phyloP scores from a whole-genome alignment of 1,140 invertebrate genomes.

The Cryptotermes secundus region DNA sequence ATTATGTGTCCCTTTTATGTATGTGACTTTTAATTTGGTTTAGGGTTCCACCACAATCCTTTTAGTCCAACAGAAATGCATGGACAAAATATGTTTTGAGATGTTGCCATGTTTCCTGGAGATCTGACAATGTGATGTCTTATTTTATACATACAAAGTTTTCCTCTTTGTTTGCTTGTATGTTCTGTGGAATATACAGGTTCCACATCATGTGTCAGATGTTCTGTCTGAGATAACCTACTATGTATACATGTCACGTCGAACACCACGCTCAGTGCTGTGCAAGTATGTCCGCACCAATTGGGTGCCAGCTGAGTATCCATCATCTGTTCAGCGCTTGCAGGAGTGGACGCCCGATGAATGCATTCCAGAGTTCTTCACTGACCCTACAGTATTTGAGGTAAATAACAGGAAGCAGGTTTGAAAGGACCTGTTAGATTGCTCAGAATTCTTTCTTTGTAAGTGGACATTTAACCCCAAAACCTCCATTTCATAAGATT shows the following conservation, averaged over 20 bases:
- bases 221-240: conserved; percentile 96
- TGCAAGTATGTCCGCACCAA: conserved; percentile 88
- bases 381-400: conserved; percentile 86
- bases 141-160: too few relatives aligned
- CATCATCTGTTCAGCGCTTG: conserved; percentile 84
- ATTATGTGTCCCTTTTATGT: too few relatives aligned
- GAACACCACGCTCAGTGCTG: conserved; percentile 77
- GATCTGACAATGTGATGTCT: too few relatives aligned
- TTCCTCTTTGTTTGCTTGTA: not conserved
- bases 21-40: too few relatives aligned
- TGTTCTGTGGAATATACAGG: conserved; percentile 43
- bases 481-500: too few relatives aligned
- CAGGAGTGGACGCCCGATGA: conserved; percentile 98
- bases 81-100: too few relatives aligned
- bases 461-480: too few relatives aligned
- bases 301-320: conserved; percentile 97
- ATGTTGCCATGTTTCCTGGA: too few relatives aligned
- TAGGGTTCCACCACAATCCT: too few relatives aligned
- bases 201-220: conserved; percentile 94
- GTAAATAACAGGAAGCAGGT: conserved; percentile 41
- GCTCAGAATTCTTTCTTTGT: too few relatives aligned
- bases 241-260: conserved; percentile 92
- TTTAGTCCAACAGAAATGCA: too few relatives aligned
- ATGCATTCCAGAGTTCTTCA: conserved; percentile 95
- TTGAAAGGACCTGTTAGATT: not conserved